Conservation (phyloP, 2,888 invertebrate species). For the Mesopsocus fuscifrons region DNA sequence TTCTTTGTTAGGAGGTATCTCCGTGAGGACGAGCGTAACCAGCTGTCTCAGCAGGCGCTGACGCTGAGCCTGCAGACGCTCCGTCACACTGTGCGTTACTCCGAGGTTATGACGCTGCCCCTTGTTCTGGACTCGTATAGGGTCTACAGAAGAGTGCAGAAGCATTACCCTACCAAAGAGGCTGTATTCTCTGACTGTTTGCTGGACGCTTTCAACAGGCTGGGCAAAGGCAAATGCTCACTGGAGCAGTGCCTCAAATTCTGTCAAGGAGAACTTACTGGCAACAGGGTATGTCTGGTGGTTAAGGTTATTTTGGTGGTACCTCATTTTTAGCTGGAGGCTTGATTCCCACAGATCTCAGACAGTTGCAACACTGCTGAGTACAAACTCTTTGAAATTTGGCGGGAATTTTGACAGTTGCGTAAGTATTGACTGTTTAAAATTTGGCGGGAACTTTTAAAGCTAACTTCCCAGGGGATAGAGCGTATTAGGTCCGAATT, state of each 20-base stretch:
- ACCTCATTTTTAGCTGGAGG: too few species aligned
- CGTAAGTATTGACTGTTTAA: too few species aligned
- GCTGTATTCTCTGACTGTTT: slow-evolving; percentile 40
- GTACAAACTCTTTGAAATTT: too few species aligned
- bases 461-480: too few species aligned
- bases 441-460: too few species aligned
- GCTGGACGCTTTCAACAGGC: slow-evolving; percentile 27
- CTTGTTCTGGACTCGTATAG: slow-evolving; percentile 32
- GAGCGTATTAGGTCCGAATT: too few species aligned
- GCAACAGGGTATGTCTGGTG: not conserved
- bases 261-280: slow-evolving; percentile 3
- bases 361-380: too few species aligned
- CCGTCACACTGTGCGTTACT: slow-evolving; percentile 21
- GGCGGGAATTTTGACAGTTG: too few species aligned
- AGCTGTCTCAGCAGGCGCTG: slow-evolving; percentile 60
- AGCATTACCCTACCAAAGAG: slow-evolving; percentile 37
- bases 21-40: slow-evolving; percentile 64
- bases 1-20: slow-evolving; percentile 47
- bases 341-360: too few species aligned
- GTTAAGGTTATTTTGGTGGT: too few species aligned
- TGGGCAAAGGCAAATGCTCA: slow-evolving; percentile 4
- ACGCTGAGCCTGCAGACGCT: slow-evolving; percentile 50
- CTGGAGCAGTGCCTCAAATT: slow-evolving; percentile 2
- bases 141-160: slow-evolving; percentile 47
- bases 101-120: slow-evolving; percentile 20